Evolutionary conservation across 37 sponge, comb jelly and placozoan species (phyloP), one percentile per base, ranked within the genome.

Genomic region (Petrosia ficiformis): DNA sequence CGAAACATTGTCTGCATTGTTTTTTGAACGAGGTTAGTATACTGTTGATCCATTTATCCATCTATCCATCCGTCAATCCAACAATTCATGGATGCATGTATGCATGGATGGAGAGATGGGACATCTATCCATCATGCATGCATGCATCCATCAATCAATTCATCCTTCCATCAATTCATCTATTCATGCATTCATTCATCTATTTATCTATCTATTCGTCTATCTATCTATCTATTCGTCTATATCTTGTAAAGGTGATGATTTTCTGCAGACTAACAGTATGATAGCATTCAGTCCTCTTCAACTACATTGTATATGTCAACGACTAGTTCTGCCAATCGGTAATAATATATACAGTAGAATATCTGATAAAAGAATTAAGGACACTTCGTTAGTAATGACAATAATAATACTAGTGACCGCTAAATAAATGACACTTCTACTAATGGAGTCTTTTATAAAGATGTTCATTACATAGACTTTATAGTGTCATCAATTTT

Each of bases 221-320:
- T n/a, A n/a, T 11, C 11, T 5, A 61, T 26, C 5, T 26, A 61
- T 8, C n/a, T 8, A 29, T n/a, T 61, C 11, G 28, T 61, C 14
- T 61, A 11, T 22, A 61, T 61, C 63, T n/a, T 48, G 14, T 48
- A 11, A 24, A 61, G 63, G 63, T 61, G 63, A 61, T 61, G 63
- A 61, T 24, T 61, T 61, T 29, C 63, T 61, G 5, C 5, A 24
- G 11, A 61, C 63, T n/a, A 61, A 61, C 63, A 61, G 63, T n/a
- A 61, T n/a, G 28, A 29, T 61, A 22, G 63, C 63, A 11, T 61
- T 61, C 63, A 82, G 78, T 68, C 88, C 88, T 3, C 64, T 82
- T 0, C 88, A 88, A 70, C 70, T 88, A 30, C 83, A 88, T 75
- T 88, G 88, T 57, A 42, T 88, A 60, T 78, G 73, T 28, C 67